Evolutionary conservation across 2,888 invertebrate species (phyloP), one percentile per base, ranked within the genome.

Genomic region (Maniola hyperantus): DNA sequence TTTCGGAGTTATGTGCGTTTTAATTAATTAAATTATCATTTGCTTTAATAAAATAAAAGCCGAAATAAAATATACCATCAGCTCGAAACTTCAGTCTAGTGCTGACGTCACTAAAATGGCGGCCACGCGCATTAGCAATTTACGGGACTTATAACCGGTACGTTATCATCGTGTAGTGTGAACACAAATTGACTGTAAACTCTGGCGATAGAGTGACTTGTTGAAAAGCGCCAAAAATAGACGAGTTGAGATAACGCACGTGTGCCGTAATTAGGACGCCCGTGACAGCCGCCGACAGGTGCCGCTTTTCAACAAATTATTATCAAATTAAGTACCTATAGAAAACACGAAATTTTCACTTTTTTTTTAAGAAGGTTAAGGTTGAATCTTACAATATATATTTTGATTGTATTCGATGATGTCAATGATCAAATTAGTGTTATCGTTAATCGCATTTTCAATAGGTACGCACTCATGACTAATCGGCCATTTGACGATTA

Each of bases 221-320:
- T 64, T 58, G 62, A 65, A 65, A 66, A 55, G 42, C 59, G 66
- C 67, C 63, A 68, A 71, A 68, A 69, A 72, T 71, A 71, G 68
- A 65, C 48, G 51, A 62, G 62, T 65, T n/a, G 63, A 67, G 71
- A 79, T 79, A 80, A 79, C 82, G 77, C 83, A 83, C 82, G 83
- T 83, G 83, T 83, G 72, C 65, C 34, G 81, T 76, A 82, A 83
- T 81, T 78, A 80, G 81, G 78, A 68, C 77, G 82, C 77, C 84
- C 39, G 78, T 79, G 86, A 87, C 83, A 81, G 79, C 70, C 67
- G 70, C 44, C 72, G 74, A 79, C 83, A 84, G 82, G 79, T 84
- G 84, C 67, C 73, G 76, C 77, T 76, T 76, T 75, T 69, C 68
- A 66, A 67, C 69, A 79, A 57, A 81, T 82, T 82, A 79, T 69